A percentile compares a stretch with the other conserved stretches of the same genome.
Conservation (phyloP, 2,888 invertebrate genomes). For the Tiliacea citrago region DNA sequence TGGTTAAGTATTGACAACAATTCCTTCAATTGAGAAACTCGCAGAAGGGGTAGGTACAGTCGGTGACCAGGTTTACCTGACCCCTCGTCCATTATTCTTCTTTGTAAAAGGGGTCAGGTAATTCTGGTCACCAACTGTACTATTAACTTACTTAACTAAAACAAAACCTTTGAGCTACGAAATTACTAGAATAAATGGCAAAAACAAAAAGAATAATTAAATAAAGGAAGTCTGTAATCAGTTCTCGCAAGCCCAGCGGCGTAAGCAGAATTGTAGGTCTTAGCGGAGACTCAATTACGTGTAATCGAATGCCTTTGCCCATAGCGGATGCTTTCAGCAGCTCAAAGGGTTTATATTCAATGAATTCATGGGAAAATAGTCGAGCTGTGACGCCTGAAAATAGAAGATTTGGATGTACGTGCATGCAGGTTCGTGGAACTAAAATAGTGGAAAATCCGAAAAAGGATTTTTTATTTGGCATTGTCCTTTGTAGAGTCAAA, state of each 20-base stretch:
- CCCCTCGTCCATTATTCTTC: too few species aligned
- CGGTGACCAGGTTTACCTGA: too few species aligned
- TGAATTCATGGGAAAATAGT: slow-evolving; percentile 13
- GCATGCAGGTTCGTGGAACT: background rate
- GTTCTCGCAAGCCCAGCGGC: background rate
- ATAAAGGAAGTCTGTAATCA: slow-evolving; percentile 12
- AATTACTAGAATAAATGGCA: background rate
- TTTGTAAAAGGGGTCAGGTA: too few species aligned
- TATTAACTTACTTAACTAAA: background rate
- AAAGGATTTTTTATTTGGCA: background rate
- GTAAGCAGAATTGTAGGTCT: slow-evolving; percentile 7
- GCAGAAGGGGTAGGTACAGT: background rate
- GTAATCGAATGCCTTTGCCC: slow-evolving; percentile 39
- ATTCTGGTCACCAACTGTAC: too few species aligned
- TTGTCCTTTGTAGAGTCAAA: background rate
- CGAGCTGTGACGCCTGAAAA: background rate
- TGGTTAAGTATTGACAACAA: background rate
- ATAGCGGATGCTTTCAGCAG: background rate
- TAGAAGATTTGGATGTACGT: background rate
- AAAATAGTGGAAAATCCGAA: background rate
- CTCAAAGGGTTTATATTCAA: slow-evolving; percentile 38
- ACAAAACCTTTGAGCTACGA: background rate
- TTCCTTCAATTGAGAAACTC: too few species aligned
- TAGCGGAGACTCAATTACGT: slow-evolving; percentile 38
- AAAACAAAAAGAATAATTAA: slow-evolving; percentile 12